phyloP scores from a whole-genome alignment of 2,113 vertebrate species.

The Callocephalon fimbriatum region DNA sequence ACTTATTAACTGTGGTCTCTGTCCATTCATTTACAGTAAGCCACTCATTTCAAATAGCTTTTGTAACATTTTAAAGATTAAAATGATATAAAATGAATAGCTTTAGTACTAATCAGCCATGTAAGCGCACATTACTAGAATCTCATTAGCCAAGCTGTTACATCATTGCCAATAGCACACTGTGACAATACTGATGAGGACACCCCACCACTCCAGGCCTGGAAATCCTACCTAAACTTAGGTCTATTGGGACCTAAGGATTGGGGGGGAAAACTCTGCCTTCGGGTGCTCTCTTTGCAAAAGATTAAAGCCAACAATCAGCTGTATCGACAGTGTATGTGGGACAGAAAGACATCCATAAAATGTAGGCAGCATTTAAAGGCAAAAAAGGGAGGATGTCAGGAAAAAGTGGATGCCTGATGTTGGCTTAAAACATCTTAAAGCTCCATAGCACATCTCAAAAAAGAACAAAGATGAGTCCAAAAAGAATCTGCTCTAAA shows the following conservation, averaged over 20 bases:
- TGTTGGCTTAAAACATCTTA: neutral
- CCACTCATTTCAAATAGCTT: slow-evolving; percentile 64
- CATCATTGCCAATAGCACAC: slow-evolving; percentile 11
- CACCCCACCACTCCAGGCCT: neutral
- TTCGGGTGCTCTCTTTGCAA: neutral
- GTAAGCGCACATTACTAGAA: slow-evolving; percentile 46
- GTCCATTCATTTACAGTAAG: slow-evolving; percentile 64
- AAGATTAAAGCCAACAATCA: neutral
- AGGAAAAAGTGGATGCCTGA: neutral
- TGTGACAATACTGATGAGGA: slow-evolving; percentile 32
- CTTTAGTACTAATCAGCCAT: slow-evolving; percentile 51
- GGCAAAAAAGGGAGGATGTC: neutral
- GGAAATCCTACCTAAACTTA: neutral
- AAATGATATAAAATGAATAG: slow-evolving; percentile 60
- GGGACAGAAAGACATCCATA: neutral
- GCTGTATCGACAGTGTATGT: neutral
- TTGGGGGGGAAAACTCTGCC: neutral
- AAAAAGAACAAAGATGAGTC: neutral
- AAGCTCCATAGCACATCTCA: neutral
- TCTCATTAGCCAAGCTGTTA: slow-evolving; percentile 54
- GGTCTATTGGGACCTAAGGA: neutral
- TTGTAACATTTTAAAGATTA: slow-evolving; percentile 69
- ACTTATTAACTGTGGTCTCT: slow-evolving; percentile 61
- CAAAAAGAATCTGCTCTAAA: neutral
- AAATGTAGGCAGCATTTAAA: neutral